These are phyloP conservation scores for Maniola hyperantus DNA, from an alignment of 2,888 invertebrate species.

Conservation along the genomic window DNA sequence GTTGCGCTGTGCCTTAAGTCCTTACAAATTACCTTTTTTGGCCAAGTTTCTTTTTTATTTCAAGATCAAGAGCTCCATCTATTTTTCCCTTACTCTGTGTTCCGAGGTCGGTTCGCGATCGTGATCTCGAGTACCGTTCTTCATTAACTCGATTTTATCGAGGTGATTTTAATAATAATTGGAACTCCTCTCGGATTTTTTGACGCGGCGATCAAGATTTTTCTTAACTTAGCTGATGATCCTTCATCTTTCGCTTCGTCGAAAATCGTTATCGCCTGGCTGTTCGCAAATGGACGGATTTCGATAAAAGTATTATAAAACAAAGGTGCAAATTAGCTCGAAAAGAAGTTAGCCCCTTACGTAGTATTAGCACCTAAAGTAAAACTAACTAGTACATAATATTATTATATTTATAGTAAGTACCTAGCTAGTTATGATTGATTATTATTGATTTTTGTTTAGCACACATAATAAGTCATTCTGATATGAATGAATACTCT, in stretches of 20 bases:
- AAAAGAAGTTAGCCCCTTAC: too few relatives aligned
- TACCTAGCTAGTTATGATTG: too few relatives aligned
- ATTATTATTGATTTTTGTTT: too few relatives aligned
- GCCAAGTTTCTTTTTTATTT: too few relatives aligned
- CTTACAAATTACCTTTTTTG: too few relatives aligned
- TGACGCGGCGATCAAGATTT: constrained; percentile 70
- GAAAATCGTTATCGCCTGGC: constrained; percentile 53
- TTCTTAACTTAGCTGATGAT: constrained; percentile 59
- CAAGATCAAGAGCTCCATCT: neutral
- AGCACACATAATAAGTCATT: too few relatives aligned
- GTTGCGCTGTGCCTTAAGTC: too few relatives aligned
- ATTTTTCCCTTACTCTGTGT: neutral
- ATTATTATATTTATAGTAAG: too few relatives aligned
- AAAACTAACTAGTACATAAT: too few relatives aligned
- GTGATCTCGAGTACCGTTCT: constrained; percentile 73
- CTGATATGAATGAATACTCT: too few relatives aligned
- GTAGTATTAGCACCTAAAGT: too few relatives aligned
- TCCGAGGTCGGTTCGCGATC: constrained; percentile 60
- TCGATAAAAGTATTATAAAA: neutral
- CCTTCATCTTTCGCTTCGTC: constrained; percentile 54
- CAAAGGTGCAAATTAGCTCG: neutral
- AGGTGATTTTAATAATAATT: constrained; percentile 75
- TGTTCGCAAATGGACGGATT: constrained; percentile 19
- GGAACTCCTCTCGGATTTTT: constrained; percentile 65
- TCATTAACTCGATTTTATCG: constrained; percentile 81